These are phyloP conservation scores for Stratiomys singularior DNA, from an alignment of 2,888 invertebrate genomes.

Conservation along the genomic window DNA sequence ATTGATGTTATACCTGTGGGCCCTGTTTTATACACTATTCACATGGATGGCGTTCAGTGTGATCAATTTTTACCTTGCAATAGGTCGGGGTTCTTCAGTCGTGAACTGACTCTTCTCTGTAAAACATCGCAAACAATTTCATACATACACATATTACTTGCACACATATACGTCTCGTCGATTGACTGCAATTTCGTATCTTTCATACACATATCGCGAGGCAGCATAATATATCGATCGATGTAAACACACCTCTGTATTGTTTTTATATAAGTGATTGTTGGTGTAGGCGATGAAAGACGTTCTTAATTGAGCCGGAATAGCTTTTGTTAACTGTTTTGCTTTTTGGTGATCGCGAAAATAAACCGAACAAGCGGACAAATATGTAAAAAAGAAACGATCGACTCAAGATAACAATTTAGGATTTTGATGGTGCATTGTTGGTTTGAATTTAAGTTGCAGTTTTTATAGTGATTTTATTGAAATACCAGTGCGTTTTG, in stretches of 20 bases:
- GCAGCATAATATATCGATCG: slow-evolving; percentile 17
- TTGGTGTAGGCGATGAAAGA: no score
- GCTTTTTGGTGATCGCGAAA: no score
- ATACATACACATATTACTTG: slow-evolving; percentile 5
- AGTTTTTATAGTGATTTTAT: no score
- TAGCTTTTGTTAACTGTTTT: no score
- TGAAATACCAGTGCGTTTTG: no score
- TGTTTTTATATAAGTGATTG: background rate
- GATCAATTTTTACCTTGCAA: slow-evolving; percentile 48
- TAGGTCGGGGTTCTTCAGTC: slow-evolving; percentile 57
- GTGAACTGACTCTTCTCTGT: slow-evolving; percentile 61
- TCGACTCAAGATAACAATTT: no score
- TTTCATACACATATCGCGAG: background rate
- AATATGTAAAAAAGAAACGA: no score
- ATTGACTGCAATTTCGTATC: background rate
- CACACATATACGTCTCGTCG: background rate
- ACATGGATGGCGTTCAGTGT: slow-evolving; percentile 42
- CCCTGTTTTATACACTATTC: slow-evolving; percentile 23
- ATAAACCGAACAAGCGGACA: no score
- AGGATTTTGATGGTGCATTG: no score
- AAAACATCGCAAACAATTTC: slow-evolving; percentile 57
- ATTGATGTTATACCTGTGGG: slow-evolving; percentile 15
- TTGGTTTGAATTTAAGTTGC: no score
- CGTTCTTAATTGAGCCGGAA: no score
- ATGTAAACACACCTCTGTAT: slow-evolving; percentile 29